Conservation (phyloP, 2,888 invertebrate genomes). For the Ophraella communa region DNA sequence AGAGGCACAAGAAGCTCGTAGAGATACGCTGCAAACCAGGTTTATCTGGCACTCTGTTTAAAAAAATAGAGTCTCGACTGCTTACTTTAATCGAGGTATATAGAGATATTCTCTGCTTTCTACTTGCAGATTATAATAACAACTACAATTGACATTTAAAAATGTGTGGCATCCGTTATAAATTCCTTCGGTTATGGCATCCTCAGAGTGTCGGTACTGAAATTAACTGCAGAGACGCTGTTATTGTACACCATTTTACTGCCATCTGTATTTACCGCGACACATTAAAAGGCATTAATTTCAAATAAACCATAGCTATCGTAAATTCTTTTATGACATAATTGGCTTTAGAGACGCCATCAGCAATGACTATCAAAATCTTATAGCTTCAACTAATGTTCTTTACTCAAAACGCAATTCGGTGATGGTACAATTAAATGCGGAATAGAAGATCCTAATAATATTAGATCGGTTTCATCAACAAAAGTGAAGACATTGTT, state of each 20-base stretch:
- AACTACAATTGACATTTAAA: too few species aligned
- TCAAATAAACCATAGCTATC: slow-evolving; percentile 19
- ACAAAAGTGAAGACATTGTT: slow-evolving; percentile 6
- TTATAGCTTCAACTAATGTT: slow-evolving; percentile 25
- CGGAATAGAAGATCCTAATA: slow-evolving; percentile 2
- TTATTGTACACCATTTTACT: not conserved
- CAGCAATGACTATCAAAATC: slow-evolving; percentile 23
- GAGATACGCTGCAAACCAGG: too few species aligned
- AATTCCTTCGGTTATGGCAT: too few species aligned
- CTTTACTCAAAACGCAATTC: slow-evolving; percentile 20
- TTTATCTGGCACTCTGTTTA: too few species aligned
- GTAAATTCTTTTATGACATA: slow-evolving; percentile 24
- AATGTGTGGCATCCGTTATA: too few species aligned
- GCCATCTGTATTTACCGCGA: not conserved
- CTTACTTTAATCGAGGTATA: too few species aligned
- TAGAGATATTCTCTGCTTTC: too few species aligned
- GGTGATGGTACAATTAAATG: slow-evolving; percentile 22
- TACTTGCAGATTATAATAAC: too few species aligned
- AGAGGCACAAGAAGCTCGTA: too few species aligned
- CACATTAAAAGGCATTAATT: slow-evolving; percentile 12
- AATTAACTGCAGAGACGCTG: not conserved
- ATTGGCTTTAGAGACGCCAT: slow-evolving; percentile 21
- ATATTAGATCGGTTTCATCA: slow-evolving; percentile 1
- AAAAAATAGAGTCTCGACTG: too few species aligned
- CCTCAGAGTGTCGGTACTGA: not conserved